Base-by-base conservation (phyloP, 1,140 invertebrate species). In the Drosophila bipectinata region DNA sequence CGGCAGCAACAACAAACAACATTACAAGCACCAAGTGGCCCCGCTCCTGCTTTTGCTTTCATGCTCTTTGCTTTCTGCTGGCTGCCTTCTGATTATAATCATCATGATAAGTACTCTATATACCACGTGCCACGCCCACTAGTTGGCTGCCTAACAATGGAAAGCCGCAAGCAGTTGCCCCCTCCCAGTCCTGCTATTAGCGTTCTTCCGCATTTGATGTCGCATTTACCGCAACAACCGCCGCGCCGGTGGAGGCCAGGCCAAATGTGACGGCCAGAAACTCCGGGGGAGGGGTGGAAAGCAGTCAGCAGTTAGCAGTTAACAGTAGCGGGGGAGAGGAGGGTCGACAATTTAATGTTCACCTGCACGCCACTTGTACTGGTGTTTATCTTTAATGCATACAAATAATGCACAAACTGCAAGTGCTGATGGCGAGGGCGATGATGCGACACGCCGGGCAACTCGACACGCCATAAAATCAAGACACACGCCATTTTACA, bases 381-480 rank as follows among this genome's bases (percentile, higher is more conserved):
- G 30, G 51, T 57, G 69, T 76, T 72, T 83, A 79, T 66, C 62
- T 79, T 85, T 84, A 85, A 84, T 77, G 81, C 78, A 76, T 72
- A 82, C 82, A 82, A 88, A 87, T 88, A 85, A 72, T 87, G 78
- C 83, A 82, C 60, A 72, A 79, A 81, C 66, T 87, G 78, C 78
- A 78, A 85, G 77, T 79, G 83, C 52, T 68, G 68, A 72, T 60
- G 54, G 54, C 64, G 18, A 14, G 39, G 64, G 48, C 48, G 49
- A 37, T 47, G 61, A 28, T 28, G 24, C 26, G 48, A 58, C 44
- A 47, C 10, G 37, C 24, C 18, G 45, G 24, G 41, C 60, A 41
- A 21, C 73, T 54, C 54, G 68, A 69, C 63, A 84, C 57, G 66
- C 58, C 78, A 85, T 85, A 87, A 85, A 87, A 85, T 85, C 82